These are phyloP conservation scores for Melinaea menophilus DNA, from an alignment of 2,888 invertebrate genomes.

Conservation along the genomic window DNA sequence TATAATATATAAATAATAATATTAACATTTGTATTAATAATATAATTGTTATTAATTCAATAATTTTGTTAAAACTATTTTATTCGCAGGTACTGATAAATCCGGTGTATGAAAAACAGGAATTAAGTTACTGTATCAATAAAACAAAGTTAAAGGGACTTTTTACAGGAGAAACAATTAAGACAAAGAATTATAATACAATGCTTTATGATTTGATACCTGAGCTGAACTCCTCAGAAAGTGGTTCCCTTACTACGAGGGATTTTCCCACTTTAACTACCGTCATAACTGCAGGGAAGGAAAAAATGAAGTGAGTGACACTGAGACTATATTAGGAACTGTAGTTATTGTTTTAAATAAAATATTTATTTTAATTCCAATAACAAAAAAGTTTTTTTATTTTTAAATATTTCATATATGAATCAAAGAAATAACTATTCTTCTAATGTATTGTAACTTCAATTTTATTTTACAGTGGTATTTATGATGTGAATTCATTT, in stretches of 20 bases:
- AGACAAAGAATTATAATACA: conserved; percentile 82
- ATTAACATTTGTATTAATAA: background rate
- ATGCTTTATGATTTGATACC: conserved; percentile 79
- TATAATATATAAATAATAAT: background rate
- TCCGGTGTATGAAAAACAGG: conserved; percentile 84
- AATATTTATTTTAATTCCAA: background rate
- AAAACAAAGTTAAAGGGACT: conserved; percentile 85
- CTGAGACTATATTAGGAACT: background rate
- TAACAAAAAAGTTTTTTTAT: background rate
- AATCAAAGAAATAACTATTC: background rate
- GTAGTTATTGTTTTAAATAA: no score
- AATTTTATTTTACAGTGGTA: conserved; percentile 49
- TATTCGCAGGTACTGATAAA: conserved; percentile 84
- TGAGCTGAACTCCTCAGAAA: conserved; percentile 65
- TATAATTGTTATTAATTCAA: background rate
- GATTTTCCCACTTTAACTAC: conserved; percentile 73
- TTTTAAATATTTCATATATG: background rate
- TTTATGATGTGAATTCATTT: conserved; percentile 47
- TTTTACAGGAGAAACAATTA: conserved; percentile 80
- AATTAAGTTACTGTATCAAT: conserved; percentile 85
- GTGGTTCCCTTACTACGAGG: conserved; percentile 67
- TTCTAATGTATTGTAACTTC: background rate
- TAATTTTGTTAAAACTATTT: background rate
- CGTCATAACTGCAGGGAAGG: conserved; percentile 76
- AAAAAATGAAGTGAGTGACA: conserved; percentile 73